These are phyloP conservation scores for Cephus rjabovi DNA, from an alignment of 2,888 invertebrate species.

Conservation along the genomic window DNA sequence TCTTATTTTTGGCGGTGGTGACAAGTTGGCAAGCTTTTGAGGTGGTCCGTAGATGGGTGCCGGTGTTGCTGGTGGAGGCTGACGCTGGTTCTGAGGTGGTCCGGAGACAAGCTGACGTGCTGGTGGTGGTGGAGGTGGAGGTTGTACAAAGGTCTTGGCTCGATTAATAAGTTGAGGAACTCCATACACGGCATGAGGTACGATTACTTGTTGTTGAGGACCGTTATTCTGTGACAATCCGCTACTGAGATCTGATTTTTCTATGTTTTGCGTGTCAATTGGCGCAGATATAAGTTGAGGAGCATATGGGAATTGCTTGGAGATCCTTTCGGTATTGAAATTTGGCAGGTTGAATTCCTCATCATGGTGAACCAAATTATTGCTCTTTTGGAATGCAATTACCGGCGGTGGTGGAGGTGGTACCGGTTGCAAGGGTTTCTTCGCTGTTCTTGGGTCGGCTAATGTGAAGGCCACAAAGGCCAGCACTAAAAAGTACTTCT, in stretches of 20 bases:
- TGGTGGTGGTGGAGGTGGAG: conserved; percentile 3
- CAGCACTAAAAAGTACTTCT: conserved; percentile 18
- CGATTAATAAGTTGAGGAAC: not conserved
- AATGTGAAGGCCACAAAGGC: conserved; percentile 15
- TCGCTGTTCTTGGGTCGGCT: conserved; percentile 12
- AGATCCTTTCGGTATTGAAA: not conserved
- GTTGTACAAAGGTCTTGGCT: not conserved
- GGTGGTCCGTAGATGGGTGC: not conserved
- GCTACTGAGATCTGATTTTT: not conserved
- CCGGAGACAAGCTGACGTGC: not conserved
- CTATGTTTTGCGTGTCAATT: not conserved
- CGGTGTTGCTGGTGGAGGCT: not conserved
- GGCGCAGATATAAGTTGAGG: not conserved
- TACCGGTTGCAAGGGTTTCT: conserved; percentile 4
- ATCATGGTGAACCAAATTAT: not conserved
- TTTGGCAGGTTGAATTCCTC: not conserved
- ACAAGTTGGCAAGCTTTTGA: not conserved
- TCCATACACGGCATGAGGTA: not conserved
- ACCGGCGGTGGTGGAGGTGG: conserved; percentile 13
- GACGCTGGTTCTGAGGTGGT: not conserved
- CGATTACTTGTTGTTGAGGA: not conserved
- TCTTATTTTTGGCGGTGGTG: not conserved
- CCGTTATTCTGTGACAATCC: not conserved
- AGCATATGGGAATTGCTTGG: conserved; percentile 12
- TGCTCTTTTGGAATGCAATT: not conserved